phyloP scores from a whole-genome alignment of 2,113 vertebrate species.

The Catharus fuscescens region DNA sequence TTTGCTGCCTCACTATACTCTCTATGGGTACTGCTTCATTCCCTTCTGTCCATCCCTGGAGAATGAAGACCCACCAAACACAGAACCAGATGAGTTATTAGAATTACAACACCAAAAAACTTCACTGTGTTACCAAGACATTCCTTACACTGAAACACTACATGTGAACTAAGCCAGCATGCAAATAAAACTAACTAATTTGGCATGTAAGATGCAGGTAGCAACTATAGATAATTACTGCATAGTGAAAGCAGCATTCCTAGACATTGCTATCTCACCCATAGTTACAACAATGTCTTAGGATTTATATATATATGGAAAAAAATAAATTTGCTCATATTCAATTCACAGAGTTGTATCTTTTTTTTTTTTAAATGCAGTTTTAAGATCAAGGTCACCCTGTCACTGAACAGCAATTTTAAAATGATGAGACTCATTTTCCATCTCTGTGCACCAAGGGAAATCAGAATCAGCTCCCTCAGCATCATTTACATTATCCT shows the following conservation, averaged over 20 bases:
- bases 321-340: neutral
- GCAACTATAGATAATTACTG: neutral
- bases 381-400: neutral
- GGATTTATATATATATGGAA: neutral
- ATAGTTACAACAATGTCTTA: neutral
- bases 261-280: neutral
- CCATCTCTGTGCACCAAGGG: neutral
- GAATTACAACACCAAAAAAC: neutral
- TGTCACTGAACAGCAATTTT: neutral
- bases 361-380: neutral
- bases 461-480: neutral
- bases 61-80: neutral
- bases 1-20: neutral
- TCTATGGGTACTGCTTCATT: neutral
- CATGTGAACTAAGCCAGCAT: neutral
- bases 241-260: neutral
- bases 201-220: neutral
- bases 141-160: neutral
- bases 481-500: neutral
- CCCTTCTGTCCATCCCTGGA: neutral
- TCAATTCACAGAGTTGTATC: neutral
- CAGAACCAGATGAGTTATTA: neutral
- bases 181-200: neutral
- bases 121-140: conserved; percentile 8
- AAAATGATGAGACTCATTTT: neutral